These are phyloP conservation scores for Sialis fuliginosa DNA, from an alignment of 2,888 invertebrate genomes.

Conservation along the genomic window DNA sequence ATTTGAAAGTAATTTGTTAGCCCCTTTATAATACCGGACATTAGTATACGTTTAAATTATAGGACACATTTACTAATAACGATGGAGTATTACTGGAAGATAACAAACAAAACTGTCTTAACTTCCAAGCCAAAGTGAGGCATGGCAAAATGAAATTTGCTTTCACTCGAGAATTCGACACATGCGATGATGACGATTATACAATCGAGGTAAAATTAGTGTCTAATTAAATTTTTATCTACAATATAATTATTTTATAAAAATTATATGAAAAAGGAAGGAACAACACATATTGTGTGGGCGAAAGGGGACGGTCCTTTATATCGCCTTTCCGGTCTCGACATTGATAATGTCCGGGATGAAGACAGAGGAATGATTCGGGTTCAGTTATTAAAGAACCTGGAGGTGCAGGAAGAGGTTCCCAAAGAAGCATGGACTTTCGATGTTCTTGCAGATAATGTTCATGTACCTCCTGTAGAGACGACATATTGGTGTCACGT, in stretches of 20 bases:
- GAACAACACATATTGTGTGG: constrained; percentile 80
- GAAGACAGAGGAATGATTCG: constrained; percentile 56
- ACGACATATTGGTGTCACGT: constrained; percentile 97
- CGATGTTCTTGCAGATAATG: constrained; percentile 40
- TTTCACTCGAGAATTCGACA: constrained; percentile 66
- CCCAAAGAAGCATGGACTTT: constrained; percentile 33
- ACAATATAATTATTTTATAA: too few relatives aligned
- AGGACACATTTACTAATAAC: constrained; percentile 58
- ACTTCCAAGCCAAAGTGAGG: constrained; percentile 30
- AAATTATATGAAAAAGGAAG: constrained; percentile 40
- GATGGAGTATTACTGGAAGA: constrained; percentile 50
- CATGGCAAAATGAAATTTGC: constrained; percentile 45
- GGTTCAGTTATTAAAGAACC: constrained; percentile 47
- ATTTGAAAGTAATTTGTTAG: too few relatives aligned
- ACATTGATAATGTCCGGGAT: constrained; percentile 31
- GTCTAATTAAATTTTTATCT: too few relatives aligned
- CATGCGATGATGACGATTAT: constrained; percentile 63
- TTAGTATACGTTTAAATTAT: too few relatives aligned
- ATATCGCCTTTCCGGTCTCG: constrained; percentile 45
- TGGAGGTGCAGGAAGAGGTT: constrained; percentile 21
- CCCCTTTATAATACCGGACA: too few relatives aligned
- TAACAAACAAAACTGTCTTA: constrained; percentile 52
- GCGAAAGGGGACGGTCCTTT: constrained; percentile 59
- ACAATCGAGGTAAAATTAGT: constrained; percentile 43
- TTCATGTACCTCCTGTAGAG: constrained; percentile 63